Percentiles rank a stretch among this genome's conserved stretches.
Evolutionary conservation across 2,797 vertebrate genomes (phyloP).

Genomic region (Fistularia tabacaria): DNA sequence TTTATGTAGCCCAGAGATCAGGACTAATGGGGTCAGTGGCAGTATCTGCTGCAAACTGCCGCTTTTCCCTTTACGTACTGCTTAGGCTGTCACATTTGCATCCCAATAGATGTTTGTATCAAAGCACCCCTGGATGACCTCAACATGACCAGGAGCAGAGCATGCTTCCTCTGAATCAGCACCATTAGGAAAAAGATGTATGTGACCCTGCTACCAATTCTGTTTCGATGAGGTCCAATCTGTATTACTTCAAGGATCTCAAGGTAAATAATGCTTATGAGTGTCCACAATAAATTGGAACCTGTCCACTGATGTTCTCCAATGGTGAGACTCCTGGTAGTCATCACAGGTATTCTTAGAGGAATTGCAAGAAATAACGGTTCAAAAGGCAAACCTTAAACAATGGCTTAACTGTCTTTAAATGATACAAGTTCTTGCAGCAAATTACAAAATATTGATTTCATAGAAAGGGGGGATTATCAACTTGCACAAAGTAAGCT

Average conservation of each 20-base stretch:
- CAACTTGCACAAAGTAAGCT: too few species aligned
- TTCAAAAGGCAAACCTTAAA: slow-evolving; percentile 37
- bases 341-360: slow-evolving; percentile 1
- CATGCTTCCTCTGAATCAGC: slow-evolving; percentile 48
- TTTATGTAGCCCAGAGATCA: slow-evolving; percentile 55
- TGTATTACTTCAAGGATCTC: slow-evolving; percentile 61
- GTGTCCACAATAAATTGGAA: slow-evolving; percentile 13
- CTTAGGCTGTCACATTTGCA: slow-evolving; percentile 71
- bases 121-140: slow-evolving; percentile 58
- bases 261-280: slow-evolving; percentile 59
- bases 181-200: slow-evolving; percentile 54
- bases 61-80: slow-evolving; percentile 55
- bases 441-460: too few species aligned
- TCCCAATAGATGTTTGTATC: slow-evolving; percentile 63
- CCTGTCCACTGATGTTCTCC: slow-evolving; percentile 25
- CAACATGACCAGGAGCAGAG: slow-evolving; percentile 39
- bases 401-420: slow-evolving; percentile 30
- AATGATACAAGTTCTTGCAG: too few species aligned
- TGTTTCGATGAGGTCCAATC: slow-evolving; percentile 59
- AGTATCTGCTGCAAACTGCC: slow-evolving; percentile 51
- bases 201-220: slow-evolving; percentile 59
- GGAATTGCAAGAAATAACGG: slow-evolving; percentile 5
- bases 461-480: too few species aligned
- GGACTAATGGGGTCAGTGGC: slow-evolving; percentile 67
- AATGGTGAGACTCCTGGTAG: slow-evolving; percentile 8